Base-by-base conservation (phyloP, 2,797 vertebrate species). In the Chelmon rostratus region DNA sequence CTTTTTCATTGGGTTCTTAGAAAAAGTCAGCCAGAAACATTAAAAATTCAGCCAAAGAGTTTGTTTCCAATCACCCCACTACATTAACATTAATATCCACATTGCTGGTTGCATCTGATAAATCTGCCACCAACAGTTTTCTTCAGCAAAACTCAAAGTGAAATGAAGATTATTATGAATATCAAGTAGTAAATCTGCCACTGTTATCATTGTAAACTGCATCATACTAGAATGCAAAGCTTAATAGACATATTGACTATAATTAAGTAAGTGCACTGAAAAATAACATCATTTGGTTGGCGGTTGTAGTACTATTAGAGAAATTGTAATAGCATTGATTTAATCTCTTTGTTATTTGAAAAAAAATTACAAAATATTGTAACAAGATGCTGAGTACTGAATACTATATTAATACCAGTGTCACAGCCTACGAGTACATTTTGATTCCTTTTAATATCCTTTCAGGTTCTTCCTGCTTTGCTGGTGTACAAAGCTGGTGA, bases 401-500 rank as follows among this genome's bases (percentile, higher is more conserved):
- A 2, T 31, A 46, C 42, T 58, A 25, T 38, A 38, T 16, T 54
- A 56, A 77, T 52, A 64, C 21, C 52, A 65, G 16, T 52, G 12
- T 72, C 9, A 52, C 28, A 19, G 46, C 40, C 33, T 50, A 9
- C n/a, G 50, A 44, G 4, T 61, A 7, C 4, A 40, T 18, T 5
- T 53, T 37, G 13, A 59, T 68, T 71, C 21, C 35, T 74, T 13
- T 62, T 16, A 0, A 47, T 71, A 5, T 72, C 9, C 23, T 25
- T 50, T 6, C 85, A 93, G 92, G 90, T 98, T 16, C 96, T 99
- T 33, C 98, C 98, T 16, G 93, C 97, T 0, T 82, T 99, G 52
- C 93, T 99, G 2, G 95, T 99, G 37, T 99, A 99, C 91, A 98
- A 97, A 91, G 96, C 94, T 0, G 97, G 97, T 3, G 97, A 99